A percentile compares a stretch with the other conserved stretches of the same genome.
Evolutionary conservation across 2,888 invertebrate species (phyloP).

Genomic region (Synergus umbraculus): DNA sequence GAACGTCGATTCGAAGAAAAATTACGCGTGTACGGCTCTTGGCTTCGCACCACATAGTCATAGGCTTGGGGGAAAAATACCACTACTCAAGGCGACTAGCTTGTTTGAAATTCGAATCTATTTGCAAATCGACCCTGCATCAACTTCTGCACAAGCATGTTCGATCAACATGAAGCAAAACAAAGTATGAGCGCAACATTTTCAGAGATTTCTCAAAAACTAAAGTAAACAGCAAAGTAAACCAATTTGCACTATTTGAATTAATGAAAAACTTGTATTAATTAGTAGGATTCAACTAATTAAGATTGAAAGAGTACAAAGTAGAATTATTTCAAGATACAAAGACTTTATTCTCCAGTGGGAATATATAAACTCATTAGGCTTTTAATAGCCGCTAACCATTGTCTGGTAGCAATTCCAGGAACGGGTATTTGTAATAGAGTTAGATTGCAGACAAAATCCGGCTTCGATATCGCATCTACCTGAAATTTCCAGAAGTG

Average conservation of each 20-base stretch:
- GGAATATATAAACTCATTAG: background rate
- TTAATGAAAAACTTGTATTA: background rate
- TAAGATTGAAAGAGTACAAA: no score
- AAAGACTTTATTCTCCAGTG: no score
- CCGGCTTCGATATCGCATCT: background rate
- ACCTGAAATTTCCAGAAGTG: background rate
- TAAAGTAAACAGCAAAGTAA: no score
- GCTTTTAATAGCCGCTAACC: background rate
- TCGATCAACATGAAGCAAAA: background rate
- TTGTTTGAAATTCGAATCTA: slow-evolving; percentile 33
- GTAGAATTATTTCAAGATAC: no score
- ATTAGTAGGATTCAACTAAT: no score
- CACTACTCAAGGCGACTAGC: slow-evolving; percentile 16
- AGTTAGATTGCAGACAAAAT: background rate
- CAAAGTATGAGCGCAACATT: no score
- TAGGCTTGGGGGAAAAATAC: background rate
- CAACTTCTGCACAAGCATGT: background rate
- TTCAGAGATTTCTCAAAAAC: no score
- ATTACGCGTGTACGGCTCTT: background rate
- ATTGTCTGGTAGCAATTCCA: background rate
- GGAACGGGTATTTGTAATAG: background rate
- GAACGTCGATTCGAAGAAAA: slow-evolving; percentile 30
- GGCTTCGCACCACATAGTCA: background rate
- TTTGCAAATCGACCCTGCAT: slow-evolving; percentile 24
- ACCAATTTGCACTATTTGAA: no score